A percentile compares a stretch with the other conserved stretches of the same genome.
Conservation (phyloP, 92 coral and sea anemone species). For the Muricea muricata region DNA sequence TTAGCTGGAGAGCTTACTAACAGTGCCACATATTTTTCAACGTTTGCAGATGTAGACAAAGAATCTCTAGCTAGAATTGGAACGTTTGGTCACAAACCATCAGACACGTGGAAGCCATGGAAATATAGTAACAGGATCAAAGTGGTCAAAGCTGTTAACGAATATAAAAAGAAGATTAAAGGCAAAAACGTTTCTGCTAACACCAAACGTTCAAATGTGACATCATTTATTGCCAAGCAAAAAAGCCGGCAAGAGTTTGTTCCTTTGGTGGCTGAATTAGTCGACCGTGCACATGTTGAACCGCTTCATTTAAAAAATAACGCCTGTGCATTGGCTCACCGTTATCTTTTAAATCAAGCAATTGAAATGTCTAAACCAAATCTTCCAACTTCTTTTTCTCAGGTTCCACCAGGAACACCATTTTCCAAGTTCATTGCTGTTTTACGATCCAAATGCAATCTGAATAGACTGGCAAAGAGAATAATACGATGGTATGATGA, state of each 20-base stretch:
- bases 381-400: not conserved
- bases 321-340: not conserved
- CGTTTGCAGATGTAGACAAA: not conserved
- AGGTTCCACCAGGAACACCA: not conserved
- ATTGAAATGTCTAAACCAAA: not conserved
- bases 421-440: not conserved
- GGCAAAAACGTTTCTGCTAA: no score
- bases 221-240: not conserved
- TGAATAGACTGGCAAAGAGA: slow-evolving; percentile 5
- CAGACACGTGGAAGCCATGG: no score
- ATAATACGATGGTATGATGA: slow-evolving; percentile 19
- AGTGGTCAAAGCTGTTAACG: no score
- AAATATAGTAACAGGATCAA: no score
- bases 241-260: not conserved
- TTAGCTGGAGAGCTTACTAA: not conserved
- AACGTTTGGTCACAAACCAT: no score
- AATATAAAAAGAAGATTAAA: no score
- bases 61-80: not conserved
- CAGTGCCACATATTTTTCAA: not conserved
- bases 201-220: not conserved
- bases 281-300: not conserved
- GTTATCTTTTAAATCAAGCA: not conserved
- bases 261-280: not conserved
- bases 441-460: slow-evolving; percentile 6
- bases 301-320: not conserved